Conservation (phyloP, 1,140 invertebrate species). For the Drosophila oshimai region DNA sequence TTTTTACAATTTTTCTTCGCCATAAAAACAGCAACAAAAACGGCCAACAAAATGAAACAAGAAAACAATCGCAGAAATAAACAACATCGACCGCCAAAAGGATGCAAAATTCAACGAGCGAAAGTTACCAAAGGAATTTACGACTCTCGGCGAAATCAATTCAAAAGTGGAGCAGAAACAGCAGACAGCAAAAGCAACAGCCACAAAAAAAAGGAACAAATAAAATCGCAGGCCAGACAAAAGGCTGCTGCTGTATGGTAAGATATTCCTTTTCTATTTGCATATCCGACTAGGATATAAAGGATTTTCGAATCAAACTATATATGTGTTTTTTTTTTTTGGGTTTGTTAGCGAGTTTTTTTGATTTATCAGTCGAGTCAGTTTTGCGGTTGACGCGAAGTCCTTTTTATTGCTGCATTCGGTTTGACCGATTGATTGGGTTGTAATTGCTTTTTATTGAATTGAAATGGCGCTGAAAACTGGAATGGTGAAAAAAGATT, state of each 20-base stretch:
- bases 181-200: slow-evolving; percentile 16
- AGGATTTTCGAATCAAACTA: slow-evolving; percentile 15
- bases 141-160: slow-evolving; percentile 74
- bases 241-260: slow-evolving; percentile 3
- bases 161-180: slow-evolving; percentile 56
- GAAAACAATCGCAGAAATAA: slow-evolving; percentile 46
- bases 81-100: slow-evolving; percentile 27
- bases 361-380: slow-evolving; percentile 54
- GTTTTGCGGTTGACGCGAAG: slow-evolving; percentile 26
- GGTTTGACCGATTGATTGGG: slow-evolving; percentile 45
- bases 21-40: slow-evolving; percentile 20
- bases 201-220: slow-evolving; percentile 11
- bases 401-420: slow-evolving; percentile 30
- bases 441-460: slow-evolving; percentile 67
- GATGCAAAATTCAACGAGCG: slow-evolving; percentile 41
- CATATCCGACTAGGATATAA: slow-evolving; percentile 25
- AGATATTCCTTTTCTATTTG: slow-evolving; percentile 26
- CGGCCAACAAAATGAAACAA: slow-evolving; percentile 38
- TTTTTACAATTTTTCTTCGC: slow-evolving; percentile 43
- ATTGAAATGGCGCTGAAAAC: slow-evolving; percentile 1
- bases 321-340: no score
- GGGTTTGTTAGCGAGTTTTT: slow-evolving; percentile 29
- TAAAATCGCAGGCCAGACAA: slow-evolving; percentile 22
- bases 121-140: slow-evolving; percentile 77
- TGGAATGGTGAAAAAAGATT: neutral